Conservation (phyloP, 2,888 invertebrate genomes). For the Ennomos erosarius region DNA sequence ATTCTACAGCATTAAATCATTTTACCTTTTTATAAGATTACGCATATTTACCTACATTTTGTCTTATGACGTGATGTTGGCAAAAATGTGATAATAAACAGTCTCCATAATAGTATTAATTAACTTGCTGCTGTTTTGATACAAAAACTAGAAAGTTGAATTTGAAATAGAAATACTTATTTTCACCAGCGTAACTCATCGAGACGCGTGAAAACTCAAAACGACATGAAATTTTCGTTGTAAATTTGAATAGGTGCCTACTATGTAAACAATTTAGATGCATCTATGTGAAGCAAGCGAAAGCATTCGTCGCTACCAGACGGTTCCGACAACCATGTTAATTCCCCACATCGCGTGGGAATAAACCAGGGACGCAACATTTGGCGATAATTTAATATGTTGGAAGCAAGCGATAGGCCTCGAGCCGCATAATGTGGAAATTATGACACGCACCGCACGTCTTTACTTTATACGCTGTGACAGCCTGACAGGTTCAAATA, state of each 20-base stretch:
- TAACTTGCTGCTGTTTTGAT: too few relatives aligned
- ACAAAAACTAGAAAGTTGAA: too few relatives aligned
- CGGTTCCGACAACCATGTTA: conserved; percentile 29
- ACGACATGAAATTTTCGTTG: neutral
- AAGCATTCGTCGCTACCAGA: conserved; percentile 9
- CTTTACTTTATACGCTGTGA: conserved; percentile 22
- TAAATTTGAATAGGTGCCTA: neutral
- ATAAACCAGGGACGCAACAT: conserved; percentile 68
- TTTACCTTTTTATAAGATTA: too few relatives aligned
- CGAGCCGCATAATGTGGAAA: conserved; percentile 46
- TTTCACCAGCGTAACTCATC: too few relatives aligned
- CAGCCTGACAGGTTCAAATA: conserved; percentile 26
- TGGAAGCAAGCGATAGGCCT: conserved; percentile 58
- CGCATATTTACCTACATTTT: too few relatives aligned
- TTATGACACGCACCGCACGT: conserved; percentile 33
- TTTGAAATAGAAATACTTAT: too few relatives aligned
- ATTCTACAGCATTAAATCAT: too few relatives aligned
- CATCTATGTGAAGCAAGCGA: conserved; percentile 1
- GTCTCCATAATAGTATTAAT: too few relatives aligned
- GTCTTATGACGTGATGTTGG: too few relatives aligned
- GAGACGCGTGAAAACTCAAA: too few relatives aligned
- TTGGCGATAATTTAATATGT: conserved; percentile 76
- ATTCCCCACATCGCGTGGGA: conserved; percentile 42
- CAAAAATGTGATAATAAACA: too few relatives aligned
- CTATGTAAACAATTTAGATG: conserved; percentile 9